Evolutionary conservation across 92 coral and sea anemone species (phyloP), one percentile per base, ranked within the genome.

Genomic region (Plumapathes pennacea): DNA sequence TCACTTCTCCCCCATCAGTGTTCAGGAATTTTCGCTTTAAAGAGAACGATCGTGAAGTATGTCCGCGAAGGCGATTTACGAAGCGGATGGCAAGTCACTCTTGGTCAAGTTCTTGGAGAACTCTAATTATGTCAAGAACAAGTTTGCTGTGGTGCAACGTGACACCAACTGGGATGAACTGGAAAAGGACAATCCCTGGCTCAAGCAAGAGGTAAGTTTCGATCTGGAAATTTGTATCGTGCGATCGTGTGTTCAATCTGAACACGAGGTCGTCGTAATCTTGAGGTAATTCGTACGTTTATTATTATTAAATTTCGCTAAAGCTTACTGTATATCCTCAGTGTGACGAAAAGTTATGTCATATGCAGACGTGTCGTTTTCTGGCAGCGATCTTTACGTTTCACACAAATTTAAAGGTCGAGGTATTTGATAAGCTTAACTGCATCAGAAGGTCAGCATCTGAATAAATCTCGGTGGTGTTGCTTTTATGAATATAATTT

Each of bases 61-160:
- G 97, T 90, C 97, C 17, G 97, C 97, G 15, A 90, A 90, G 51
- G 85, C 97, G n/a, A 90, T 90, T 8, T 83, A 71, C 74, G 97
- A 90, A 62, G 69, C 82, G 37, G 97, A 90, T 34, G 97, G 96
- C 37, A 90, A 90, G 47, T 72, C 85, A 32, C 75, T 90, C 31
- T 53, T 90, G 8, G 80, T 86, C 12, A 87, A 83, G 19, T 90
- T 77, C 50, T 45, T 87, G 38, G 54, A 63, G 30, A 71, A 54
- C 69, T 39, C 43, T 10, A 51, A 70, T 47, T 90, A 82, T 51
- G 82, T 67, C 31, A 71, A 76, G 63, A 82, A 81, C 58, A 77
- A 74, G 69, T 83, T 78, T 54, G 89, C 83, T 18, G 60, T 77
- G 15, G 74, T 87, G 12, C 74, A 77, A 10, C 45, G 58, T 38